These are phyloP conservation scores for Nannoperca australis DNA, from an alignment of 2,797 vertebrate genomes.

Conservation along the genomic window DNA sequence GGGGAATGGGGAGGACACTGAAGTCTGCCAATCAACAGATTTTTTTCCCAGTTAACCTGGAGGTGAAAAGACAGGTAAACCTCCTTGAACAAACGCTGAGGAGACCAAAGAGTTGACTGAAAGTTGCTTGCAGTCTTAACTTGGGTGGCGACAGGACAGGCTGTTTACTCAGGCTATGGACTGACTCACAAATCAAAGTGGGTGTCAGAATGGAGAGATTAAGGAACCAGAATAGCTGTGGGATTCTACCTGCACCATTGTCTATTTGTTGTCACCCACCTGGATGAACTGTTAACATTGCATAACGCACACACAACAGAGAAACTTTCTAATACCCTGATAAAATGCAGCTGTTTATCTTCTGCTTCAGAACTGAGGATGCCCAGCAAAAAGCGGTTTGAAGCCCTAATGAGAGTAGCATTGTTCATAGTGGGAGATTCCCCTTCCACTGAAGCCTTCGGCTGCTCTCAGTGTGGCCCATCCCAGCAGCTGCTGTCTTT, in stretches of 20 bases:
- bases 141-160: slow-evolving; percentile 65
- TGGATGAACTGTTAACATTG: slow-evolving; percentile 75
- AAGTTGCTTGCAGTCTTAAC: slow-evolving; percentile 62
- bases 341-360: slow-evolving; percentile 71
- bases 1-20: slow-evolving; percentile 53
- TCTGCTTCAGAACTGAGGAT: slow-evolving; percentile 37
- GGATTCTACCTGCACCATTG: slow-evolving; percentile 75
- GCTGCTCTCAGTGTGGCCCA: slow-evolving; percentile 46
- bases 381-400: slow-evolving; percentile 54
- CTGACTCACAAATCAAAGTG: slow-evolving; percentile 83
- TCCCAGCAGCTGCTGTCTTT: slow-evolving; percentile 62
- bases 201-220: slow-evolving; percentile 79
- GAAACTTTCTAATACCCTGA: slow-evolving; percentile 57
- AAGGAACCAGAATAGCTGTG: slow-evolving; percentile 68
- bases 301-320: slow-evolving; percentile 57
- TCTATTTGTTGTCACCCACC: slow-evolving; percentile 83
- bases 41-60: slow-evolving; percentile 44
- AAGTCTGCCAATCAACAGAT: slow-evolving; percentile 67
- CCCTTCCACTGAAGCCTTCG: slow-evolving; percentile 52
- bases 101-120: slow-evolving; percentile 73
- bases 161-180: slow-evolving; percentile 78
- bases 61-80: slow-evolving; percentile 73
- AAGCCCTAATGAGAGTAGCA: slow-evolving; percentile 59
- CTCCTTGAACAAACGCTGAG: slow-evolving; percentile 67
- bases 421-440: slow-evolving; percentile 71